Percentiles rank a stretch among this genome's conserved stretches.
Evolutionary conservation across 2,113 vertebrate species (phyloP).

Genomic region (Talpa occidentalis): DNA sequence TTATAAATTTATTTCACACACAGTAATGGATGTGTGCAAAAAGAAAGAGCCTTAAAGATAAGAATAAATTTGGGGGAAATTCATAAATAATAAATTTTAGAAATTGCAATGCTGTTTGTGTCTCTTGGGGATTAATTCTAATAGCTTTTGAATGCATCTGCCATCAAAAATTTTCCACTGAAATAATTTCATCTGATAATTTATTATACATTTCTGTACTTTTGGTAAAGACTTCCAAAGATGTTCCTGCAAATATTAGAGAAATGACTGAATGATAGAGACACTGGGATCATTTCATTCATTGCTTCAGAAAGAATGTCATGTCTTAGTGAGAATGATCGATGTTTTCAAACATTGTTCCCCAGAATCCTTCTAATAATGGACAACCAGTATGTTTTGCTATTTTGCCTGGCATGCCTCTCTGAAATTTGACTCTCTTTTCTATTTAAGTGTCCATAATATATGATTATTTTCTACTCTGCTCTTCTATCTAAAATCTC

Average conservation of each 20-base stretch:
- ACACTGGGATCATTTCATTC: neutral
- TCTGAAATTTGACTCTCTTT: conserved; percentile 29
- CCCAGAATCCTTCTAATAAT: neutral
- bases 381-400: neutral
- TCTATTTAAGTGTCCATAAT: neutral
- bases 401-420: neutral
- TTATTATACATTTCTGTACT: neutral
- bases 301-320: neutral
- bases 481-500: neutral
- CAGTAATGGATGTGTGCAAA: neutral
- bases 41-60: neutral
- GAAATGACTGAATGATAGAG: neutral
- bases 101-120: neutral
- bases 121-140: neutral
- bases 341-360: neutral
- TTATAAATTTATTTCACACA: neutral
- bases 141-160: neutral
- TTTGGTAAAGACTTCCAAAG: neutral
- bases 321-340: neutral
- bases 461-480: neutral
- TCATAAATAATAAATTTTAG: neutral
- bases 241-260: neutral
- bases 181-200: neutral
- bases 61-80: neutral
- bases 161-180: neutral